Conservation (phyloP, 2,113 vertebrate genomes). For the Anas platyrhynchos region DNA sequence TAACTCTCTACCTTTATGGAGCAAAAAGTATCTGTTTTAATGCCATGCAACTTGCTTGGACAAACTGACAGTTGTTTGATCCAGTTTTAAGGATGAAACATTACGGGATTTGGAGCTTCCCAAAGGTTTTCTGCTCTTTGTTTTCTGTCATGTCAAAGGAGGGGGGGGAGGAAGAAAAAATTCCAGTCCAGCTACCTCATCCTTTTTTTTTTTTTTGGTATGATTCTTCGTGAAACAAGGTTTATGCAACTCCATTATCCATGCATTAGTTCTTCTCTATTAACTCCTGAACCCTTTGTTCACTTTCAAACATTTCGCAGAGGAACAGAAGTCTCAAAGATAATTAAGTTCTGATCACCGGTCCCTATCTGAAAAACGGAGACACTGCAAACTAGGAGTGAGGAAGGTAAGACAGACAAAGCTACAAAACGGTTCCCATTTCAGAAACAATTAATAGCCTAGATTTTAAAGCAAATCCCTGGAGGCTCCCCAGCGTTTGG, state of each 20-base stretch:
- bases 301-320: constrained; percentile 19
- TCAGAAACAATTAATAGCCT: constrained; percentile 2
- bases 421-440: neutral
- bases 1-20: neutral
- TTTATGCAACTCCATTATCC: constrained; percentile 27
- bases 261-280: constrained; percentile 26
- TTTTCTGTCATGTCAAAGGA: neutral
- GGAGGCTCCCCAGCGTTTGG: neutral
- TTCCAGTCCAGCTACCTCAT: neutral
- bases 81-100: neutral
- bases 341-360: constrained; percentile 38
- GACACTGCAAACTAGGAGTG: neutral
- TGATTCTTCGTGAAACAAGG: neutral
- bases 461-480: neutral
- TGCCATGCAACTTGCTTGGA: neutral
- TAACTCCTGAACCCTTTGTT: constrained; percentile 29
- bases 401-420: neutral
- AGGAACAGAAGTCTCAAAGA: constrained; percentile 46
- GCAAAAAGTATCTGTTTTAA: neutral
- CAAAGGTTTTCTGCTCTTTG: constrained; percentile 4
- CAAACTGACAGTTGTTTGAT: neutral
- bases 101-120: neutral
- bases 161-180: neutral
- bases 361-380: neutral
- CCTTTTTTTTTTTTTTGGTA: neutral